Conservation (phyloP, 2,888 invertebrate species). For the Lottia gigantea region DNA sequence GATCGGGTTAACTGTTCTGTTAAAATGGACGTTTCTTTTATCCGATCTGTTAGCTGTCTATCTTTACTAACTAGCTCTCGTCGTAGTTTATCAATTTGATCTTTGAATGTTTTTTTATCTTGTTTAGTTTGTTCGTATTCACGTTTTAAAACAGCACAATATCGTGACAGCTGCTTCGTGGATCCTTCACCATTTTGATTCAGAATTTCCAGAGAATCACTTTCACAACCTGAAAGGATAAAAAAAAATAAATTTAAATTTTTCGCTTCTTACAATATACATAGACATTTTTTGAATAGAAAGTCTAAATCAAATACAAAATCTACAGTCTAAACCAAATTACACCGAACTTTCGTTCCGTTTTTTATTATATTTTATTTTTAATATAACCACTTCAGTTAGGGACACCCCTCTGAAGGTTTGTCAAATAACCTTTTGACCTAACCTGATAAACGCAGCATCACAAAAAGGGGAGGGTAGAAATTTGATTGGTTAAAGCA, state of each 20-base stretch:
- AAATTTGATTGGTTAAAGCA: too few species aligned
- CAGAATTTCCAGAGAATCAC: constrained; percentile 51
- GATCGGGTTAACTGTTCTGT: constrained; percentile 45
- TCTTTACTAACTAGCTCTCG: constrained; percentile 38
- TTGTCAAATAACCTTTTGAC: too few species aligned
- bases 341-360: too few species aligned
- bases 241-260: not conserved
- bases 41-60: constrained; percentile 37
- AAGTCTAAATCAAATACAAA: too few species aligned
- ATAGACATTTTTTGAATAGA: too few species aligned
- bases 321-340: too few species aligned
- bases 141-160: constrained; percentile 55
- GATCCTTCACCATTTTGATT: constrained; percentile 43
- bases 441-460: too few species aligned
- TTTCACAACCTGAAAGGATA: constrained; percentile 48
- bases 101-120: constrained; percentile 49
- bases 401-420: too few species aligned
- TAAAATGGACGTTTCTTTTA: constrained; percentile 29
- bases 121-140: constrained; percentile 55
- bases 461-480: too few species aligned
- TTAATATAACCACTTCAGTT: too few species aligned
- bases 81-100: constrained; percentile 45
- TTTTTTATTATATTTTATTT: too few species aligned
- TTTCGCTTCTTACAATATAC: too few species aligned
- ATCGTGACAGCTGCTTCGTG: constrained; percentile 48